Evolutionary conservation across 2,888 invertebrate genomes (phyloP), one percentile per base, ranked within the genome.

Genomic region (Perizoma flavofasciatum): DNA sequence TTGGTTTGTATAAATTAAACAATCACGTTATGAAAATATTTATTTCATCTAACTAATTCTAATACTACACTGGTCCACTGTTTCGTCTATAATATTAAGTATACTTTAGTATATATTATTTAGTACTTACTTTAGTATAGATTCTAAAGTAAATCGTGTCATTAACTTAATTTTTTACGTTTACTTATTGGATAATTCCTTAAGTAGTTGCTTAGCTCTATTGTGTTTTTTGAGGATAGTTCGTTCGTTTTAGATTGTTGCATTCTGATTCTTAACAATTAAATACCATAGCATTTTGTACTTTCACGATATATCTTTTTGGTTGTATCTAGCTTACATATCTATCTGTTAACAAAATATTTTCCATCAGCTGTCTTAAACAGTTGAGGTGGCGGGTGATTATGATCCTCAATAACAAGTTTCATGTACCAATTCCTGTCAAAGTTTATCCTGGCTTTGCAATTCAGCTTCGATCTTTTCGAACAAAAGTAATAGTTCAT

Each of bases 371-470:
- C 0, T 3, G 48, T 37, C 10, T 44, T 39, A 35, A 35, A 50
- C 37, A 64, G 11, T 4, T n/a, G 32, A 0, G 67, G 67, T 7
- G 65, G 61, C 0, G 49, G 55, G 10, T 69, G 69, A 47, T 67
- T 65, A 34, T 66, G 66, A 0, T 54, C 50, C 1, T 54, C 50
- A 8, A 46, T n/a, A 5, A 50, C 32, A 4, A 9, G 8, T n/a
- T 51, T 54, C 0, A 67, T 43, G 4, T 7, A 8, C 55, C 63
- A 63, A 22, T 59, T 7, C 6, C 54, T 55, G 5, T 62, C 64
- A 6, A 74, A 50, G 6, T 52, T 62, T 4, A 74, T 61, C 33
- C 60, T 71, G 1, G 74, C 74, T 4, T 55, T 62, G 37, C 75
- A 74, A 0, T 56, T 50, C 8, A 65, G 55, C 0, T 59, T 65